Percentiles rank a stretch among this genome's conserved stretches.
Conservation (phyloP, 1,140 invertebrate species). For the Scaptomyza graminum region DNA sequence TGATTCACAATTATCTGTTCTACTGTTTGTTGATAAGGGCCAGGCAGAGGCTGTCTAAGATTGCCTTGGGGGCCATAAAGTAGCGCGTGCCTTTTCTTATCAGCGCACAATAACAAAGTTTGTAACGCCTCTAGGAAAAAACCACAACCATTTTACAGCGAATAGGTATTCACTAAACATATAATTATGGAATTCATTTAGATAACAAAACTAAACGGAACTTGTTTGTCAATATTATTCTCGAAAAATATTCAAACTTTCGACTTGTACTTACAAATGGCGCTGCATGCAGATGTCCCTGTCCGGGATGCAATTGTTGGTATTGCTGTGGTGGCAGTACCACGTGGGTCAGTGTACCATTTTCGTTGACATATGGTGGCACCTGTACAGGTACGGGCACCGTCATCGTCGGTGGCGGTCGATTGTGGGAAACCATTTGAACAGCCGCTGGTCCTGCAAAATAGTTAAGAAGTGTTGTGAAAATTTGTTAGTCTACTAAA, state of each 20-base stretch:
- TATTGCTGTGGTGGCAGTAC: slow-evolving; percentile 91
- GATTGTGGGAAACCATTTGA: slow-evolving; percentile 92
- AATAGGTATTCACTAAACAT: neutral
- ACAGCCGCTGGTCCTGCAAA: slow-evolving; percentile 89
- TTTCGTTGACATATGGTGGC: slow-evolving; percentile 95
- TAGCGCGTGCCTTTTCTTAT: neutral
- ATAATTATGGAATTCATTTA: neutral
- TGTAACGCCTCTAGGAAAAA: neutral
- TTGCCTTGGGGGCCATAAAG: too few relatives aligned
- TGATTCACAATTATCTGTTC: slow-evolving; percentile 60
- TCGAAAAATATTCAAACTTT: too few relatives aligned
- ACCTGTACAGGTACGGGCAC: slow-evolving; percentile 95
- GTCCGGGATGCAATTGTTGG: slow-evolving; percentile 85
- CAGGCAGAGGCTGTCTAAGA: neutral
- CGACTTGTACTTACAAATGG: slow-evolving; percentile 73
- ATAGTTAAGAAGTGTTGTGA: slow-evolving; percentile 41
- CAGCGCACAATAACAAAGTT: neutral
- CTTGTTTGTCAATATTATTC: too few relatives aligned
- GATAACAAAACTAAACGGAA: neutral
- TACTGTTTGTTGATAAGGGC: slow-evolving; percentile 46
- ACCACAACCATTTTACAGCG: neutral
- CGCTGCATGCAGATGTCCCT: slow-evolving; percentile 80
- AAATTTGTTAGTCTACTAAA: too few relatives aligned
- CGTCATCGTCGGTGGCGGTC: slow-evolving; percentile 93
- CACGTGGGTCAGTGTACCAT: slow-evolving; percentile 92